Evolutionary conservation across 2,888 invertebrate genomes (phyloP), one percentile per base, ranked within the genome.

Genomic region (Epinotia nisella): DNA sequence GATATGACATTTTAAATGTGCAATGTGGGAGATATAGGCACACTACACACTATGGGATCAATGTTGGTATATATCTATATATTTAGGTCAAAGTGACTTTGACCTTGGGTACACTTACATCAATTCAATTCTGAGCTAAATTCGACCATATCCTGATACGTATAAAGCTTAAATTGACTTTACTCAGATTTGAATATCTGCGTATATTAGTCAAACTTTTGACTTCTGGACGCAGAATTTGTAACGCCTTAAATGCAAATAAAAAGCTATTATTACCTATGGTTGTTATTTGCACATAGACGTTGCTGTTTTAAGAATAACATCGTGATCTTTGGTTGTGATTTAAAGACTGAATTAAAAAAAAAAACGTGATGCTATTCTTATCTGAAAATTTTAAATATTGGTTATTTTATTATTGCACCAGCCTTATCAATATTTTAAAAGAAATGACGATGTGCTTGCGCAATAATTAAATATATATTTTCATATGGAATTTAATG

Each of bases 251-350:
- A 56, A n/a, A 17, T 72, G 72, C 72, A 72, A 72, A 56, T 61
- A 17, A 56, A 41, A 55, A 39, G 15, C 13, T 45, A 45, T 13
- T 55, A 41, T 66, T n/a, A n/a, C n/a, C 2, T 41, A 41, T 66
- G n/a, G 39, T 55, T 1, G 24, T 41, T 66, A 58, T 61, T 72
- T 68, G 72, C 67, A 67, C 11, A 68, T 35, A 51, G 72, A 69
- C 64, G 62, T 72, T 72, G 67, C 70, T 70, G n/a, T 70, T 74
- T 75, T 76, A 76, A 78, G 80, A 81, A 81, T 81, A 74, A 75
- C 82, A 84, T 85, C 83, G 85, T 85, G 82, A 69, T 39, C 15
- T 75, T 70, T 60, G 79, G 79, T 79, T 83, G 81, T 81, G 78
- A 75, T 75, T 76, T 67, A 49, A 56, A 77, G 79, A 79, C 75